Evolutionary conservation across 2,888 invertebrate species (phyloP), one percentile per base, ranked within the genome.

Genomic region (Lasioglossum lativentre): DNA sequence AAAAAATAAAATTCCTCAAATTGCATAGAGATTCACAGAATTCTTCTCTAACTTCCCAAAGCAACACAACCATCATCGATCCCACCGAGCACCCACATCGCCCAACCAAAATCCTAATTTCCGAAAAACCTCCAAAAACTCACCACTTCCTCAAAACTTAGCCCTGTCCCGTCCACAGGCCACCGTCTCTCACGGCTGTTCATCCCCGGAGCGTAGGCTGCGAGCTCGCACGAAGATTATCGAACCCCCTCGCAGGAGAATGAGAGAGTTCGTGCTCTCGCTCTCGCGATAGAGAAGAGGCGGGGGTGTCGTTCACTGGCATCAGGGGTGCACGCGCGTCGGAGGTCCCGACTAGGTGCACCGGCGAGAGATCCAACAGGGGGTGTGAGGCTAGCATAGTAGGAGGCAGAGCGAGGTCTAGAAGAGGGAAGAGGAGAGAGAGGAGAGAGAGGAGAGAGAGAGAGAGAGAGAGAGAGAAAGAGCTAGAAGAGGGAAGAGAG

Each of bases 231-330:
- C 92, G 93, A 91, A 92, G 91, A 91, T 90, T 89, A 89, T 93
- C 93, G 93, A 93, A 91, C 88, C 90, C 88, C 90, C 87, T 84
- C 91, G 86, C 93, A 92, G 92, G 91, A 86, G 86, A 74, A 77
- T 72, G 56, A 42, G 27, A 56, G 59, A 30, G 42, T 19, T 56
- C 40, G 30, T 1, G 66, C 38, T 47, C 47, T 47, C 47, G 19
- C 52, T 52, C 23, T 52, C 23, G 23, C 52, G 10, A 52, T 52
- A n/a, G 52, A 52, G 52, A n/a, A 52, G 52, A 68, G 68, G 10
- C 68, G 23, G 68, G 68, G 68, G 38, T 68, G 68, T 38, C 68
- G 68, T 34, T 8, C 27, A 66, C 16, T 68, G 68, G 38, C 16
- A 19, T 10, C 38, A 34, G 66, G 66, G 66, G 66, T 66, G 70